Base-by-base conservation (phyloP, 2,797 vertebrate genomes). In the Picus viridis region DNA sequence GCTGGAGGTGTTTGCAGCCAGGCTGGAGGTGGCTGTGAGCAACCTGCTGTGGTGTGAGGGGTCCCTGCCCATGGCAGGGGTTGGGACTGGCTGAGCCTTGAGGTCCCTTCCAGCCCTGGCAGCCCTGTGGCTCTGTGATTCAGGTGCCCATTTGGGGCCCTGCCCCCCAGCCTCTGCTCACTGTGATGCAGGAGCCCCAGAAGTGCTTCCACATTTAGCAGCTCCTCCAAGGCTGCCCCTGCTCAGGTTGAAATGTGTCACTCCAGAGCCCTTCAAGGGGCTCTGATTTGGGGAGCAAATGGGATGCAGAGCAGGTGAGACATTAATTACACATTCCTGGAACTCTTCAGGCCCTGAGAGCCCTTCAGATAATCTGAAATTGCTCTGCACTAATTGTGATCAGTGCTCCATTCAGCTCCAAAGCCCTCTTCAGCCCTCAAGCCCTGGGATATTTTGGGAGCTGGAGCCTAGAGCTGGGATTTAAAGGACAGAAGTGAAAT, bases 341-440 rank as follows among this genome's bases (percentile, higher is more conserved):
- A 96, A 95, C 95, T 96, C 96, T 97, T 97, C 94, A 96, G 10
- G 61, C 71, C 77, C 64, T 69, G 91, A 97, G 96, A 96, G 93
- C 95, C 78, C 96, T 97, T 96, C 96, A 97, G 94, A 96, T 97
- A 96, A 97, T 97, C 96, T 96, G 89, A 97, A 96, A 97, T 97
- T 96, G 82, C 96, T 95, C 95, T 92, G 59, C 89, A 69, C 95
- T 96, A 97, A 97, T 96, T 96, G 96, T 95, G 96, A 97, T 97
- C 96, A 95, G 95, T 74, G 87, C 94, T 94, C 81, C 87, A 83
- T 96, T 95, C 94, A 94, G 80, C 94, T 96, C 93, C 94, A 94
- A 93, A 91, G 70, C 74, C 90, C 96, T 95, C 95, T 97, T 96
- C 91, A 97, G 90, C 83, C 0, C 14, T 94, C 88, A 89, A 96